Evolutionary conservation across 2,797 vertebrate genomes (phyloP), one percentile per base, ranked within the genome.

Genomic region (Sebastes hopkinsi): DNA sequence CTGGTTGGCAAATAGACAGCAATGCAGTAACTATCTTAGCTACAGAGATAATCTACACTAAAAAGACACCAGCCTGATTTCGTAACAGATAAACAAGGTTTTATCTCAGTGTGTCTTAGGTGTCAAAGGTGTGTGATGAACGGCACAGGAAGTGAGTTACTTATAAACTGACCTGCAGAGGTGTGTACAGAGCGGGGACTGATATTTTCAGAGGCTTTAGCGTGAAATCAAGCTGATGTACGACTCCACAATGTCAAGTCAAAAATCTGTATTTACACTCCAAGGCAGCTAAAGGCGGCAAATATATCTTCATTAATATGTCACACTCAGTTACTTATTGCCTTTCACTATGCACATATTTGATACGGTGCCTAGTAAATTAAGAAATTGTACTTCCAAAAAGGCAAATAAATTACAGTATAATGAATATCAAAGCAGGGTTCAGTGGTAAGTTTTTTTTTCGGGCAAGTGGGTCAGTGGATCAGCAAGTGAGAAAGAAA

Each of bases 251-350:
- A 36, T 38, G 46, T 75, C 72, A n/a, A 3, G 5, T 81, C 46
- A 66, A 8, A 80, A 79, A 46, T 18, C 16, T 42, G 6, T 66
- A 50, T 65, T 76, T 42, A 32, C 36, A 25, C 25, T 61, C 3
- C 5, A 14, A 56, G 8, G n/a, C 62, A 62, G 27, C 8, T 55
- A 10, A 14, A 56, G 8, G n/a, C 62, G 59, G 27, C 8, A 69
- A 10, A 68, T 32, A 66, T 11, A 29, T 6, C 67, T 46, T 29
- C 2, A 36, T 77, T 85, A 69, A 75, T 80, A 22, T 82, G 54
- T 71, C 27, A 8, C 8, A 58, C 20, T 59, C 7, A 14, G 80
- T 88, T 73, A 86, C 72, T 76, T 36, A 86, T 87, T 84, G 61
- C 16, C 32, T 54, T 79, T 81, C 67, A 25, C 20, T 36, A 1